A percentile compares a stretch with the other conserved stretches of the same genome.
phyloP scores from a whole-genome alignment of 2,888 invertebrate species.

The Mesoligia furuncula region DNA sequence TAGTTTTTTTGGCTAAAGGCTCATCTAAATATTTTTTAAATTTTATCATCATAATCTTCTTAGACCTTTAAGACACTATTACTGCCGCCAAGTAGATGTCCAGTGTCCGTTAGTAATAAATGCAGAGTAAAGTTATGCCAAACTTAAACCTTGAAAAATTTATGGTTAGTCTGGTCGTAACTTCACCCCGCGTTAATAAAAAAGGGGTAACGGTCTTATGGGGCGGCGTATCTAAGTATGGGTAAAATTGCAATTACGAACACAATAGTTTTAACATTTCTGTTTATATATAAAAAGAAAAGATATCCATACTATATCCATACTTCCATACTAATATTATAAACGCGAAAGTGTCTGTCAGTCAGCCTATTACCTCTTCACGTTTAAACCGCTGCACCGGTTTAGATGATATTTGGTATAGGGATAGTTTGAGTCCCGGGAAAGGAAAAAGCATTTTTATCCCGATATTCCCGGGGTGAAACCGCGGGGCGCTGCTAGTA shows the following conservation, averaged over 20 bases:
- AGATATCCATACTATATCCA: background rate
- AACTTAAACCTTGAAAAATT: background rate
- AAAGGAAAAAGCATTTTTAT: no score
- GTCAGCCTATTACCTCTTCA: no score
- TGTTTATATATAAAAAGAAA: background rate
- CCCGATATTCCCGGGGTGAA: no score
- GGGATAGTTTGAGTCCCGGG: no score
- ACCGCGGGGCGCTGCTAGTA: no score
- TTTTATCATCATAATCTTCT: no score
- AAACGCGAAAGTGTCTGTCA: no score
- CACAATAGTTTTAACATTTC: background rate
- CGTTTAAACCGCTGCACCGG: no score
- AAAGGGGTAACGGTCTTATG: background rate
- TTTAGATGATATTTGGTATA: no score
- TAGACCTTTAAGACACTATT: no score
- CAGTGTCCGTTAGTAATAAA: background rate
- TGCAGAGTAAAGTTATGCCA: background rate
- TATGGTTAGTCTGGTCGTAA: background rate
- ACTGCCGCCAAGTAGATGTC: background rate
- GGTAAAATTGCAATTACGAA: background rate
- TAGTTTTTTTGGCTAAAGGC: slow-evolving; percentile 5
- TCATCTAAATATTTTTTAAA: background rate
- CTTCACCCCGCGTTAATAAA: background rate
- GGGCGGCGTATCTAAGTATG: background rate
- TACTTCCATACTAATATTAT: no score